These are phyloP conservation scores for Synanthedon formicaeformis DNA, from an alignment of 2,888 invertebrate species.

Conservation along the genomic window DNA sequence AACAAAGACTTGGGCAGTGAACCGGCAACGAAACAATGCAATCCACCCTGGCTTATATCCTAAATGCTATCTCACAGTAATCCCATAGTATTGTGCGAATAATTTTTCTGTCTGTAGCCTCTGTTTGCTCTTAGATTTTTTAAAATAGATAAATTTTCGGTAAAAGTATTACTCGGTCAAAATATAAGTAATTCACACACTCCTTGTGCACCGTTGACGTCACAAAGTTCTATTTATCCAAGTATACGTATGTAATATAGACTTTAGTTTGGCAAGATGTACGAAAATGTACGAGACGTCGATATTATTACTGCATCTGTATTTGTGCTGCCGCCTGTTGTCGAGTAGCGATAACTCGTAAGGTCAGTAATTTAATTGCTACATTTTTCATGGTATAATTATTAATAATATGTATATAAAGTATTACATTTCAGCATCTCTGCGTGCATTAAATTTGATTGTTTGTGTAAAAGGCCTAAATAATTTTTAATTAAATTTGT, in stretches of 20 bases:
- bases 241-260: constrained; percentile 6
- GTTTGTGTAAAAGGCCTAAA: no score
- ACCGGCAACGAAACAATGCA: constrained; percentile 5
- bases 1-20: constrained; percentile 9
- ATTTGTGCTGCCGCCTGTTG: constrained; percentile 19
- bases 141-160: no score
- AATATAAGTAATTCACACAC: neutral
- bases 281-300: constrained; percentile 16
- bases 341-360: constrained; percentile 7
- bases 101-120: no score
- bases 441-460: no score
- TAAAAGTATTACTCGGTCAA: no score
- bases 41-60: neutral
- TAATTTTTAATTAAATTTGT: no score
- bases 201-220: constrained; percentile 20
- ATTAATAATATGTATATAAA: no score
- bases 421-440: no score
- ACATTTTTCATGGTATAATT: no score
- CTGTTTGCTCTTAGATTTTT: no score
- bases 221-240: constrained; percentile 14
- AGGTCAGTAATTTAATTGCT: no score
- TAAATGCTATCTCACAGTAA: neutral
- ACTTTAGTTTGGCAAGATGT: constrained; percentile 14
- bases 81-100: no score
- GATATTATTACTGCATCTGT: constrained; percentile 26